These are phyloP conservation scores for Indicator maculatus DNA, from an alignment of 2,113 vertebrate species.

Conservation along the genomic window DNA sequence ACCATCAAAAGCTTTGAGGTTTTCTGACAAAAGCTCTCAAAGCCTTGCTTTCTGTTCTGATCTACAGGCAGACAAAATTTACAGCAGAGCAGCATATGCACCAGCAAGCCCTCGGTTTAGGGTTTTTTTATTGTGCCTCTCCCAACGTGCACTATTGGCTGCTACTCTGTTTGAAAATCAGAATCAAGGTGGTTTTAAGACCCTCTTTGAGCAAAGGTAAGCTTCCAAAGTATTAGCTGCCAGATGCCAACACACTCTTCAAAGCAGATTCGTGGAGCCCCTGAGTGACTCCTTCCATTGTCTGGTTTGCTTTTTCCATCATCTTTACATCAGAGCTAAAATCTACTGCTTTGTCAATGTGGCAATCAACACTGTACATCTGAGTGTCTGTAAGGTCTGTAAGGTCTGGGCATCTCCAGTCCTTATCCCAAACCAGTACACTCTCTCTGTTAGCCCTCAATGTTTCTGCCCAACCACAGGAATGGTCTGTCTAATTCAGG, in stretches of 20 bases:
- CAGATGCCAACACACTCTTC: not conserved
- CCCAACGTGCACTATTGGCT: not conserved
- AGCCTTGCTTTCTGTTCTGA: slow-evolving; percentile 64
- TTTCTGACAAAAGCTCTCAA: slow-evolving; percentile 74
- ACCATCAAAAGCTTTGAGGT: slow-evolving; percentile 77
- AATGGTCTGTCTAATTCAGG: not conserved
- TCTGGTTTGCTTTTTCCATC: not conserved
- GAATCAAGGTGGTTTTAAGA: not conserved
- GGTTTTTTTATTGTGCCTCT: not conserved
- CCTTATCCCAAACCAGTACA: not conserved
- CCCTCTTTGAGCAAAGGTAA: not conserved
- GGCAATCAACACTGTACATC: not conserved
- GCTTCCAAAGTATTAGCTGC: not conserved
- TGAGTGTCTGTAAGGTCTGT: no score
- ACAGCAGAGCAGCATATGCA: not conserved
- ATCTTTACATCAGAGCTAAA: not conserved
- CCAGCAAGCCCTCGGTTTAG: not conserved
- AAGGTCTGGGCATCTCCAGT: no score
- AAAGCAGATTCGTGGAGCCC: not conserved
- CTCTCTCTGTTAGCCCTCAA: not conserved
- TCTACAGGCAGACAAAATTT: slow-evolving; percentile 13
- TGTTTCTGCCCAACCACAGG: not conserved
- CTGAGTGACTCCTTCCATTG: not conserved
- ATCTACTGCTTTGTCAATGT: not conserved
- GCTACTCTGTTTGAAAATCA: not conserved